phyloP scores from a whole-genome alignment of 2,797 vertebrate species.

The Nannoperca obscura region DNA sequence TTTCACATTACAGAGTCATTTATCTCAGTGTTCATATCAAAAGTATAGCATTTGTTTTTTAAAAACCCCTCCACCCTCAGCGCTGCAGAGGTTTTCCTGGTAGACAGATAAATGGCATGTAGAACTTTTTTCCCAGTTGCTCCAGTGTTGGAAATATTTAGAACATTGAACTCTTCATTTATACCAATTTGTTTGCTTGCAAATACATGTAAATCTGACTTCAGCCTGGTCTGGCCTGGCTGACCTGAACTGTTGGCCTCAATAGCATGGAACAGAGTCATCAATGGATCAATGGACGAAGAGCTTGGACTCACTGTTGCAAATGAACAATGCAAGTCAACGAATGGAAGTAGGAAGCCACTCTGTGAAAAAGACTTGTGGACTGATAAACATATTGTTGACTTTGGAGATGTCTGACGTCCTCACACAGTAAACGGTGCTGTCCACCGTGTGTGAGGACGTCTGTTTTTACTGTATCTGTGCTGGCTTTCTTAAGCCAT shows the following conservation, averaged over 20 bases:
- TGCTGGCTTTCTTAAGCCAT: constrained; percentile 9
- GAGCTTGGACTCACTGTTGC: constrained; percentile 3
- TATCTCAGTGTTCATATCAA: background rate
- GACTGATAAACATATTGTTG: background rate
- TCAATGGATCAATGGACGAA: background rate
- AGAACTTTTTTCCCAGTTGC: background rate
- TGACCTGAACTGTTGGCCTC: constrained; percentile 15
- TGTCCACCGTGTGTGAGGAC: background rate
- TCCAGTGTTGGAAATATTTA: background rate
- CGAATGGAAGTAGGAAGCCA: background rate
- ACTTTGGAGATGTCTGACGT: background rate
- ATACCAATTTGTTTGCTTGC: constrained; percentile 21
- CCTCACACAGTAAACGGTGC: background rate
- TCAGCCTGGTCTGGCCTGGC: background rate
- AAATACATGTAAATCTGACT: constrained; percentile 1
- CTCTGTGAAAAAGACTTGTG: background rate
- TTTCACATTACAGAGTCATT: background rate
- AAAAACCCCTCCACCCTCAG: background rate
- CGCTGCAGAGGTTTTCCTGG: background rate
- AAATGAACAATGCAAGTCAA: background rate
- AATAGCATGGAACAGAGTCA: background rate
- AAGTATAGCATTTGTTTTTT: background rate
- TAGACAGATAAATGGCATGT: background rate
- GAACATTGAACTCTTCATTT: constrained; percentile 23
- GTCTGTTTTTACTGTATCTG: constrained; percentile 8